A percentile compares a stretch with the other conserved stretches of the same genome.
phyloP scores from a whole-genome alignment of 2,888 invertebrate species.

The Plutella xylostella region DNA sequence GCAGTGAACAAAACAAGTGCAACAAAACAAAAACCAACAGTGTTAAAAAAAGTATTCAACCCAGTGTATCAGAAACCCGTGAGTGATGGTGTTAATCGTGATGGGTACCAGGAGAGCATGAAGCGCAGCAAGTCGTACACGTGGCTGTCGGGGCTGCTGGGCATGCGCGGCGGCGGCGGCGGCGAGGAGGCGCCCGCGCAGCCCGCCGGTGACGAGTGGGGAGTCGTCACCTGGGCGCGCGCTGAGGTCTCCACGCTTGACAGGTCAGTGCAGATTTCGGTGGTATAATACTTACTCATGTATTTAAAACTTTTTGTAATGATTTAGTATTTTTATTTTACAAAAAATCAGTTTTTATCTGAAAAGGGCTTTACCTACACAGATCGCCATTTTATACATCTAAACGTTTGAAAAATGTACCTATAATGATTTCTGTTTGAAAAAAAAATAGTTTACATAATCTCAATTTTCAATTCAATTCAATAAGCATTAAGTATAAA shows the following conservation, averaged over 20 bases:
- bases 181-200: constrained; percentile 8
- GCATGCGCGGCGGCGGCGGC: constrained; percentile 23
- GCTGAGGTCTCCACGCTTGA: constrained; percentile 44
- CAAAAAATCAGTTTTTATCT: no score
- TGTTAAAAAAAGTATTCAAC: background rate
- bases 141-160: constrained; percentile 59
- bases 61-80: background rate
- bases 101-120: constrained; percentile 25
- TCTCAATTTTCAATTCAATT: no score
- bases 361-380: no score
- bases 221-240: constrained; percentile 48
- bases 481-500: no score
- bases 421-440: no score
- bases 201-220: constrained; percentile 48
- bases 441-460: no score
- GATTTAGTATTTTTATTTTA: no score
- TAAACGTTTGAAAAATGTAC: no score
- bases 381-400: no score
- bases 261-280: no score
- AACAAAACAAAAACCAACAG: background rate
- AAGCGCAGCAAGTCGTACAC: constrained; percentile 62
- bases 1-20: background rate
- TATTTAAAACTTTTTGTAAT: no score
- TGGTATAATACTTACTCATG: no score
- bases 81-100: background rate